Evolutionary conservation across 1,140 invertebrate species (phyloP).

Genomic region (Caenorhabditis briggsae): DNA sequence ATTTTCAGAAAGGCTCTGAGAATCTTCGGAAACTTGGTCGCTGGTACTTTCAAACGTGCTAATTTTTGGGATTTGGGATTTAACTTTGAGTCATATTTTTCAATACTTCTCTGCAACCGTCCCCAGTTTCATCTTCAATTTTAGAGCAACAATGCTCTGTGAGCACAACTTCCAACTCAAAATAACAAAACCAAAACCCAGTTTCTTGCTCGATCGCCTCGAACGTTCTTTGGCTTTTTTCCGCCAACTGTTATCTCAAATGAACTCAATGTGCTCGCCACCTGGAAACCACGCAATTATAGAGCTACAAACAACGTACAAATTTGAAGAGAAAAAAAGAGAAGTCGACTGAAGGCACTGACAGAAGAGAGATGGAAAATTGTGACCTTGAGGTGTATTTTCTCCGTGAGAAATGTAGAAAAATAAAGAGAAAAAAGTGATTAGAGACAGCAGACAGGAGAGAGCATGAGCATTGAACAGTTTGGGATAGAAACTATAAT

Average conservation of each 20-base stretch:
- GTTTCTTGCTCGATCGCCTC: neutral
- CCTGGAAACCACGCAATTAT: slow-evolving; percentile 35
- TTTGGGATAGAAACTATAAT: slow-evolving; percentile 20
- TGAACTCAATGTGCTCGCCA: slow-evolving; percentile 38
- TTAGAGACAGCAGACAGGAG: neutral
- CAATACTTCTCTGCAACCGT: too few species aligned
- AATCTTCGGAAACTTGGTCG: too few species aligned
- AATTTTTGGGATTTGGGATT: too few species aligned
- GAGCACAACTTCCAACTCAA: neutral
- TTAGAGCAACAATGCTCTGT: too few species aligned
- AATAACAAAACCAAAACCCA: slow-evolving; percentile 27
- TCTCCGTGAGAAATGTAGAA: slow-evolving; percentile 33
- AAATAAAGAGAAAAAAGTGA: neutral
- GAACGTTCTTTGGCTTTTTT: slow-evolving; percentile 28
- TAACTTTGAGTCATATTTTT: too few species aligned
- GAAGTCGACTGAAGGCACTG: neutral
- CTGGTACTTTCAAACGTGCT: too few species aligned
- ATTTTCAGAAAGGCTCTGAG: too few species aligned
- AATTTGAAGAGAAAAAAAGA: neutral
- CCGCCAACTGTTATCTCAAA: slow-evolving; percentile 18
- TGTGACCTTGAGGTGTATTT: slow-evolving; percentile 46
- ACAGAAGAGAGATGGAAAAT: slow-evolving; percentile 23
- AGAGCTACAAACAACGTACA: slow-evolving; percentile 15
- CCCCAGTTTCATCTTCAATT: too few species aligned
- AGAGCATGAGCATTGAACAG: slow-evolving; percentile 33